These are phyloP conservation scores for Girardinichthys multiradiatus DNA, from an alignment of 2,113 vertebrate genomes.

Conservation along the genomic window DNA sequence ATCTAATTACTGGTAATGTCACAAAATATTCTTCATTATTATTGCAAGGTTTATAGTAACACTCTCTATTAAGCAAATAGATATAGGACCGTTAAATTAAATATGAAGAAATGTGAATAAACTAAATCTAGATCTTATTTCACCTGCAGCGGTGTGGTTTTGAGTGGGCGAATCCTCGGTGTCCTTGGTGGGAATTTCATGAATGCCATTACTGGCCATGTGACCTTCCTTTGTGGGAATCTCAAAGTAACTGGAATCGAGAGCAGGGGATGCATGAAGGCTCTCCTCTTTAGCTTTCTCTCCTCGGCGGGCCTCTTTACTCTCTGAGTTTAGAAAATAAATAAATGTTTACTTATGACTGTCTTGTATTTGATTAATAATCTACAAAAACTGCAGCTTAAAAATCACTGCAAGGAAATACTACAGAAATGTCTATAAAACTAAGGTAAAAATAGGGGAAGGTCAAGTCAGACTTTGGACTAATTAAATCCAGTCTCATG, in stretches of 20 bases:
- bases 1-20: background rate
- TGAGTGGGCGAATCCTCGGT: conserved; percentile 80
- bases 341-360: background rate
- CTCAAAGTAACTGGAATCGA: conserved; percentile 94
- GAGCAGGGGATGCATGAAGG: conserved; percentile 82
- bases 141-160: conserved; percentile 70
- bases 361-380: background rate
- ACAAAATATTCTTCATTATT: background rate
- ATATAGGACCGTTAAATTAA: no score
- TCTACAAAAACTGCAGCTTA: background rate
- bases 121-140: conserved; percentile 50
- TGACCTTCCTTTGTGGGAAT: conserved; percentile 94
- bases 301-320: conserved; percentile 85
- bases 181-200: conserved; percentile 96
- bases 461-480: conserved; percentile 14
- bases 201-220: conserved; percentile 86
- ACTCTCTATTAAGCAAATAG: no score
- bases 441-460: conserved; percentile 23
- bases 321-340: conserved; percentile 65
- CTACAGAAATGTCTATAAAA: conserved; percentile 6
- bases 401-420: conserved; percentile 11
- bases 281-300: conserved; percentile 87
- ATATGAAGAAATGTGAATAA: background rate
- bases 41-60: background rate
- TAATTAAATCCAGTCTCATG: conserved; percentile 24